Base-by-base conservation (phyloP, 92 coral and sea anemone species). In the Isaurus tuberculatus region DNA sequence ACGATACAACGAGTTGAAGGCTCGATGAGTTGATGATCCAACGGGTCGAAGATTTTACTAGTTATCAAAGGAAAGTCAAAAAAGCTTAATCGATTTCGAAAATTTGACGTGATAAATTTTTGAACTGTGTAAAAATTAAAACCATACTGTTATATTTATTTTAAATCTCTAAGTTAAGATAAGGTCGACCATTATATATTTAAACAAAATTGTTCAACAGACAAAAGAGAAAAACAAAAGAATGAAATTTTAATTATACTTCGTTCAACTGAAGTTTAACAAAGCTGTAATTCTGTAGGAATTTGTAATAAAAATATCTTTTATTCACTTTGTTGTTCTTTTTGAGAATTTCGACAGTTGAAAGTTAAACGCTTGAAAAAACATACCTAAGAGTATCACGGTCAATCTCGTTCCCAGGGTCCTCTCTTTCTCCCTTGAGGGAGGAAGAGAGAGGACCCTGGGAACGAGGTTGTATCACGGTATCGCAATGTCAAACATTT, bases 281-380 rank as follows among this genome's bases (percentile, higher is more conserved):
- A 22, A 26, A 57, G 14, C 22, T 77, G 55, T 77, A 77, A 64
- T 58, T 77, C 33, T 22, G 11, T 33, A 58, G 34, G 9, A 29
- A 23, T 36, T 77, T 77, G 70, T 77, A 77, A 77, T 77, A 77
- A 75, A 77, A 77, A 19, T 26, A 70, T 37, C 40, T 22, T 20
- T 15, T 44, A 15, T 23, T 42, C 13, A 19, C 8, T 26, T 72
- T 7, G 78, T 72, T 44, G 60, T 44, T 44, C 8, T 43, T 5
- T 44, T 23, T 72, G 23, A 2, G 72, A 7, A 17, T 32, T 22
- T 8, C n/a, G n/a, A n/a, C n/a, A n/a, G n/a, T n/a, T n/a, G n/a
- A n/a, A n/a, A n/a, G n/a, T n/a, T n/a, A n/a, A n/a, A n/a, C n/a
- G n/a, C n/a, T n/a, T n/a, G n/a, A n/a, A n/a, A n/a, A n/a, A n/a